Percentiles rank a stretch among this genome's conserved stretches.
phyloP scores from a whole-genome alignment of 2,797 vertebrate genomes.

The Hippocampus kuda region DNA sequence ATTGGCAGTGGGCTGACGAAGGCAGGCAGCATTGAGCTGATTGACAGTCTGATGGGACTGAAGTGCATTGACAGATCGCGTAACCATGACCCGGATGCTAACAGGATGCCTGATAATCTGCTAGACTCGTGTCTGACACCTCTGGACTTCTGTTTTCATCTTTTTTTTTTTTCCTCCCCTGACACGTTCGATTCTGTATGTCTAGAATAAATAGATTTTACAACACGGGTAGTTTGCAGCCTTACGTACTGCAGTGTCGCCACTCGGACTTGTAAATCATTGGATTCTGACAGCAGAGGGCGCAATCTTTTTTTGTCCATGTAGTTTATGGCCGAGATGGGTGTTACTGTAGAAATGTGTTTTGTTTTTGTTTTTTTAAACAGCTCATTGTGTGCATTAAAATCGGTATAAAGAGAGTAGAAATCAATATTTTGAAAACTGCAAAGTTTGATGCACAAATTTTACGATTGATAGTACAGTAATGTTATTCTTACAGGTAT shows the following conservation, averaged over 20 bases:
- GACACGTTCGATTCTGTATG: background rate
- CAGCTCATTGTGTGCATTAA: too few species aligned
- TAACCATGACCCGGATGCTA: slow-evolving; percentile 27
- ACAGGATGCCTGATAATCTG: slow-evolving; percentile 45
- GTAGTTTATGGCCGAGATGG: too few species aligned
- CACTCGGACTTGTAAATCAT: slow-evolving; percentile 17
- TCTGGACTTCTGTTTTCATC: slow-evolving; percentile 10
- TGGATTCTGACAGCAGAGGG: slow-evolving; percentile 8
- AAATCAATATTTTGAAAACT: background rate
- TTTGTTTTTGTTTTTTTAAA: too few species aligned
- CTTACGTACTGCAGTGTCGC: background rate
- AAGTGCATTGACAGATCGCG: slow-evolving; percentile 14
- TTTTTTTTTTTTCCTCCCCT: background rate
- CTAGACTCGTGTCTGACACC: slow-evolving; percentile 39
- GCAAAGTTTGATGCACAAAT: background rate
- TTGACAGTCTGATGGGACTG: slow-evolving; percentile 50
- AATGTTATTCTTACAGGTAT: too few species aligned
- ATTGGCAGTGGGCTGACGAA: slow-evolving; percentile 55
- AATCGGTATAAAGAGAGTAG: too few species aligned
- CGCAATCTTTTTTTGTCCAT: too few species aligned
- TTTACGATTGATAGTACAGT: too few species aligned
- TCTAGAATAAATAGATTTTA: too few species aligned
- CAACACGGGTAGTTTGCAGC: too few species aligned
- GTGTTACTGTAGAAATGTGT: too few species aligned
- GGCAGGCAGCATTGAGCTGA: slow-evolving; percentile 47